A percentile compares a stretch with the other conserved stretches of the same genome.
Evolutionary conservation across 1,140 invertebrate genomes (phyloP).

Genomic region (Drosophila ohnishii): DNA sequence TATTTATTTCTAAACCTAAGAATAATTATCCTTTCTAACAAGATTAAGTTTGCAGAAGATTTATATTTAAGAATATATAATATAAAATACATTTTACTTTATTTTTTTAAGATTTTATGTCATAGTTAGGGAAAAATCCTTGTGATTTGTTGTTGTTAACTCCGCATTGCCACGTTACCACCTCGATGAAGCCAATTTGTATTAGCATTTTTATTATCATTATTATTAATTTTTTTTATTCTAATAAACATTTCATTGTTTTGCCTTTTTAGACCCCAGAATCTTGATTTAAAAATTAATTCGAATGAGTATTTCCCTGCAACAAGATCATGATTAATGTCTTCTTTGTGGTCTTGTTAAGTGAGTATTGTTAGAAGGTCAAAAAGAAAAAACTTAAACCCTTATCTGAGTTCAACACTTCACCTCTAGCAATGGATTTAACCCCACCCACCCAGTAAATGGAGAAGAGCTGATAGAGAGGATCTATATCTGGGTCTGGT

Average conservation of each 20-base stretch:
- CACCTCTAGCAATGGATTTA: slow-evolving; percentile 17
- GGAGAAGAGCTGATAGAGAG: slow-evolving; percentile 10
- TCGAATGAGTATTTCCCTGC: neutral
- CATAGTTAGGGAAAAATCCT: too few relatives aligned
- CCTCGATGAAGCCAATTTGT: too few relatives aligned
- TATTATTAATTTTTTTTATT: too few relatives aligned
- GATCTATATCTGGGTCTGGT: slow-evolving; percentile 17
- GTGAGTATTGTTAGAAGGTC: neutral
- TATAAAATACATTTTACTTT: neutral
- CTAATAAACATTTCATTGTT: too few relatives aligned
- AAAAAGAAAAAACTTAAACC: neutral
- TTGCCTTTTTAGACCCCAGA: neutral
- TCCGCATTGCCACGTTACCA: too few relatives aligned
- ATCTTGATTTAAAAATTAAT: neutral
- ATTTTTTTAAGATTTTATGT: neutral
- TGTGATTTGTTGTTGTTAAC: too few relatives aligned
- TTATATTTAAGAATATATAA: neutral
- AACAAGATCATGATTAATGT: slow-evolving; percentile 31
- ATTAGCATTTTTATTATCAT: too few relatives aligned
- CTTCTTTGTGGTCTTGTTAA: slow-evolving; percentile 6
- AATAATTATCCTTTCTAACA: neutral
- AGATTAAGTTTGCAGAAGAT: neutral
- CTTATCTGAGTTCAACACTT: slow-evolving; percentile 34
- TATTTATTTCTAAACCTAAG: neutral
- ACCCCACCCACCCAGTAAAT: neutral